Percentiles rank a stretch among this genome's conserved stretches.
These are phyloP conservation scores for Anthoptus insignis DNA, from an alignment of 2,888 invertebrate genomes.

Conservation along the genomic window DNA sequence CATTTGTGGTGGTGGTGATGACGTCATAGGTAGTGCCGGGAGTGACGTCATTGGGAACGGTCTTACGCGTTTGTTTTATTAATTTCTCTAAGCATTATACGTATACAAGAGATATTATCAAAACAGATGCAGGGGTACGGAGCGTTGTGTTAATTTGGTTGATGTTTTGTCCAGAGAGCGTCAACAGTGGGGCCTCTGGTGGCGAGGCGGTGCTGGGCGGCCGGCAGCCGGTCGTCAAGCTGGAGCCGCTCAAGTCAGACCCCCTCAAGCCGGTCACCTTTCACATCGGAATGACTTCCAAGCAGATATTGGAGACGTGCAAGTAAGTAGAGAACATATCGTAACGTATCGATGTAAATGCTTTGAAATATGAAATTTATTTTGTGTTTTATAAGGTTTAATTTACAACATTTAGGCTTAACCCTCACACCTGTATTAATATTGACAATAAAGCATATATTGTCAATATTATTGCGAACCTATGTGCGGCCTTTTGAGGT, in stretches of 20 bases:
- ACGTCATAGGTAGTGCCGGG: neutral
- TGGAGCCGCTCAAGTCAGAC: slow-evolving; percentile 88
- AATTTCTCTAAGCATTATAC: neutral
- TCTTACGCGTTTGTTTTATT: neutral
- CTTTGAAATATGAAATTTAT: too few species aligned
- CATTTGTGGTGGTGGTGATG: neutral
- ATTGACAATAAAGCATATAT: too few species aligned
- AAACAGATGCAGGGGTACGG: neutral
- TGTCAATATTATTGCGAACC: too few species aligned
- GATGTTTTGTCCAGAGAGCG: slow-evolving; percentile 50
- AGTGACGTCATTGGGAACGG: neutral
- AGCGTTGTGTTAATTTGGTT: neutral
- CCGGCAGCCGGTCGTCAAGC: slow-evolving; percentile 88
- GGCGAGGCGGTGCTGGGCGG: slow-evolving; percentile 79
- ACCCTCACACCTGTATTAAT: too few species aligned
- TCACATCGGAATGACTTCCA: slow-evolving; percentile 92
- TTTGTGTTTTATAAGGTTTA: too few species aligned
- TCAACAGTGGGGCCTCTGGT: slow-evolving; percentile 45
- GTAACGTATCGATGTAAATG: too few species aligned
- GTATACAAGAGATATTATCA: neutral
- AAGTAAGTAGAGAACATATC: slow-evolving; percentile 90
- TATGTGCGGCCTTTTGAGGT: too few species aligned
- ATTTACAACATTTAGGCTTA: too few species aligned
- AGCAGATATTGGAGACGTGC: slow-evolving; percentile 90
- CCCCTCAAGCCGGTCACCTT: slow-evolving; percentile 89